Conservation (phyloP, 2,113 vertebrate species). For the Struthio camelus region DNA sequence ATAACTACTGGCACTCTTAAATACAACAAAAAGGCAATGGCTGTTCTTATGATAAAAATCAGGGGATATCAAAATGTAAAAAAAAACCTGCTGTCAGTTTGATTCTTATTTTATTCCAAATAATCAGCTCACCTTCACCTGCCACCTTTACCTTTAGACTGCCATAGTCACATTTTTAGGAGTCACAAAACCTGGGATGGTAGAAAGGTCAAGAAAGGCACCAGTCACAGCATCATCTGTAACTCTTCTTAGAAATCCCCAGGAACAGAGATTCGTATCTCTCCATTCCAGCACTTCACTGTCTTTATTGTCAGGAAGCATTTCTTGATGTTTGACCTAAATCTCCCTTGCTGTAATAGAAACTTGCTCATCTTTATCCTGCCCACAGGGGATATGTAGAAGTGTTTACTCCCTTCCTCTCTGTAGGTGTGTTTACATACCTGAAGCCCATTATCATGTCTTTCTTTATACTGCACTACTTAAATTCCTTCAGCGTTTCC, state of each 20-base stretch:
- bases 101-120: background rate
- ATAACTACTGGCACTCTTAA: background rate
- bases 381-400: background rate
- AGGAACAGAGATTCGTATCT: background rate
- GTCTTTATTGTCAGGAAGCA: background rate
- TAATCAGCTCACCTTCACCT: background rate
- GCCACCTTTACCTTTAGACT: background rate
- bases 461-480: background rate
- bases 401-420: background rate
- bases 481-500: background rate
- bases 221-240: background rate
- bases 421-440: background rate
- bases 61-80: background rate
- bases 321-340: background rate
- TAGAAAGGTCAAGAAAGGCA: background rate
- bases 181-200: background rate
- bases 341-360: background rate
- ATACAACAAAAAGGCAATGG: background rate
- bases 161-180: background rate
- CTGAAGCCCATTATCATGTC: background rate
- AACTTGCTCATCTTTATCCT: background rate
- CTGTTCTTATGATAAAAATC: background rate
- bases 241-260: background rate
- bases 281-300: background rate
- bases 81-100: background rate